Conservation (phyloP, 1,140 invertebrate species). For the Fopius arisanus region DNA sequence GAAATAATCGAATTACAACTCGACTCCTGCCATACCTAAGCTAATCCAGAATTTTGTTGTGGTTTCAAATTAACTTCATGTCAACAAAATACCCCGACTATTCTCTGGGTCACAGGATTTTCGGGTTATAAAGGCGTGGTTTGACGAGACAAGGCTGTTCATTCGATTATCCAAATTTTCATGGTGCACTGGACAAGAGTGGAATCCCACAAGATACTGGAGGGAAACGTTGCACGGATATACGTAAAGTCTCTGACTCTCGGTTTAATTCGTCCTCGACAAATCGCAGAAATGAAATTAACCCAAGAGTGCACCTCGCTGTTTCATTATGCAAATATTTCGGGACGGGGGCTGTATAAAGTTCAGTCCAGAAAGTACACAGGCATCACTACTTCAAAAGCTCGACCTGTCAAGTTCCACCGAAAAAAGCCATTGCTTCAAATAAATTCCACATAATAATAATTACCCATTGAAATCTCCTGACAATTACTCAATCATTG, state of each 20-base stretch:
- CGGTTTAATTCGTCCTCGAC: constrained; percentile 32
- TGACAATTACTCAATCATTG: too few species aligned
- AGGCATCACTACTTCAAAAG: constrained; percentile 22
- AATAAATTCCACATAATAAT: too few species aligned
- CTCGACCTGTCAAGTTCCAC: too few species aligned
- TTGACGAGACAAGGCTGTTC: constrained; percentile 4
- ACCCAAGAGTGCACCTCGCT: constrained; percentile 35
- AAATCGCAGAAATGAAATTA: constrained; percentile 39
- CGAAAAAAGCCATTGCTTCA: too few species aligned
- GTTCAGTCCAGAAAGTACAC: constrained; percentile 38
- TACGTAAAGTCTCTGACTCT: background rate
- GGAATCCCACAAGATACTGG: background rate
- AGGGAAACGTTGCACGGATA: background rate
- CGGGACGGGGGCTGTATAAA: constrained; percentile 35
- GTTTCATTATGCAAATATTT: constrained; percentile 46
- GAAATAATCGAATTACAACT: background rate
- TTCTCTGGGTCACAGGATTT: constrained; percentile 27
- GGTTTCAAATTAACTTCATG: background rate
- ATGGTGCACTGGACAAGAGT: background rate
- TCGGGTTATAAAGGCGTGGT: background rate
- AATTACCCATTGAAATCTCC: too few species aligned
- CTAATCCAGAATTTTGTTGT: background rate
- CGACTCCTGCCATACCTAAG: background rate
- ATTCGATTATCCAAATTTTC: constrained; percentile 26
- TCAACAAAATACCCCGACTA: background rate